Conservation (phyloP, 2,113 vertebrate species). For the Leucosticte australis region DNA sequence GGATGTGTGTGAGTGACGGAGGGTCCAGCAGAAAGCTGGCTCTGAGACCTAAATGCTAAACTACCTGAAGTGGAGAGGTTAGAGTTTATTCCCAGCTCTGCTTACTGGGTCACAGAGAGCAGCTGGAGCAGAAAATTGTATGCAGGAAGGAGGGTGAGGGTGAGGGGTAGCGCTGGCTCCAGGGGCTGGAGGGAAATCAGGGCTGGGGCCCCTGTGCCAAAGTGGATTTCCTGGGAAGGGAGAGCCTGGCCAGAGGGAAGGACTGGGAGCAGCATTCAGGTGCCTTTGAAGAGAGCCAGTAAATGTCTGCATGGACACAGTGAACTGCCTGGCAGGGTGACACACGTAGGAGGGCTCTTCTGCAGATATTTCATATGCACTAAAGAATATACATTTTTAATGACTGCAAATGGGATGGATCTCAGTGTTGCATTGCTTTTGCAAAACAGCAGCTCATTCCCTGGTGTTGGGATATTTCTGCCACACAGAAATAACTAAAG, state of each 20-base stretch:
- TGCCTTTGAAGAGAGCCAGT: not conserved
- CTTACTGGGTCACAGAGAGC: not conserved
- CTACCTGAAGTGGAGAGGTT: slow-evolving; percentile 37
- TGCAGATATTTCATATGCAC: not conserved
- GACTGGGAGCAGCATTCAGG: not conserved
- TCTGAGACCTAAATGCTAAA: slow-evolving; percentile 30
- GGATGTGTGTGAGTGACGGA: not conserved
- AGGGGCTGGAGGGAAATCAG: not conserved
- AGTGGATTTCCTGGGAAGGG: not conserved
- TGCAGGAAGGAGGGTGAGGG: not conserved
- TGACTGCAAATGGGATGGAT: not conserved
- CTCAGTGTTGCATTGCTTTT: not conserved
- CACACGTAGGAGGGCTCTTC: fast-evolving
- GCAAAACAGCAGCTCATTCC: not conserved
- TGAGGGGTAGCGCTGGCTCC: not conserved
- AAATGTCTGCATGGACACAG: not conserved
- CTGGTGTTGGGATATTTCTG: not conserved
- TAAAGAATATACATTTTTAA: not conserved
- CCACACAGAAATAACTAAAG: not conserved
- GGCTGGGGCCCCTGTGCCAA: not conserved
- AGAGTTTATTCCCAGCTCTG: slow-evolving; percentile 29
- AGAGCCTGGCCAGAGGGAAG: not conserved
- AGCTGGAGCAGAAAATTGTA: slow-evolving; percentile 19
- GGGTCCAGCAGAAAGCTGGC: slow-evolving; percentile 32
- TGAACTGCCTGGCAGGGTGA: not conserved